Percentiles rank a stretch among this genome's conserved stretches.
phyloP scores from a whole-genome alignment of 2,888 invertebrate genomes.

The Caenorhabditis uteleia region DNA sequence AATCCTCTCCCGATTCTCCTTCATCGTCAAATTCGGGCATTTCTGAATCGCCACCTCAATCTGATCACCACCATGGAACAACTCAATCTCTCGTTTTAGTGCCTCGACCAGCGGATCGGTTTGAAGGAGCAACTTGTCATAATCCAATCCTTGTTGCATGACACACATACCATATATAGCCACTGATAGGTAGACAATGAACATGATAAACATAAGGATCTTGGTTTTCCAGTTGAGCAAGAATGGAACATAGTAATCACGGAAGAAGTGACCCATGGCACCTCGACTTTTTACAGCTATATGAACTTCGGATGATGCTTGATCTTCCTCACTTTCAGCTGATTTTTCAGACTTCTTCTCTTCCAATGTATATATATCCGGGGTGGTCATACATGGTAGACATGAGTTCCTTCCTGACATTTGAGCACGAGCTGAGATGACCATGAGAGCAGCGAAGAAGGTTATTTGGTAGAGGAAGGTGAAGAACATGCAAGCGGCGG shows the following conservation, averaged over 20 bases:
- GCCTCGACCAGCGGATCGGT: conserved; percentile 65
- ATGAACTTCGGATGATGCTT: conserved; percentile 43
- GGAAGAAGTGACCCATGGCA: conserved; percentile 61
- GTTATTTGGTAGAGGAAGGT: conserved; percentile 88
- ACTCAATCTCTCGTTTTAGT: conserved; percentile 61
- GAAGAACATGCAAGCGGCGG: conserved; percentile 88
- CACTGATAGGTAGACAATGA: conserved; percentile 79
- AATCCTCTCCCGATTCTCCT: conserved; percentile 56
- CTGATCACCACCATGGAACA: conserved; percentile 69
- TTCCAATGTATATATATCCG: conserved; percentile 20
- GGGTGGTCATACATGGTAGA: conserved; percentile 50
- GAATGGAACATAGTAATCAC: conserved; percentile 65
- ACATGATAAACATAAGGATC: conserved; percentile 78
- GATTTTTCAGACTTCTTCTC: conserved; percentile 26
- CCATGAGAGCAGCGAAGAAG: conserved; percentile 89
- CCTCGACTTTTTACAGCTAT: conserved; percentile 55
- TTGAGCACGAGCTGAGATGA: conserved; percentile 87
- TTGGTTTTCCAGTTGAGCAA: conserved; percentile 63
- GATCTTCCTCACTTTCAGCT: conserved; percentile 8
- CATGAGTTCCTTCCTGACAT: conserved; percentile 77
- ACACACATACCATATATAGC: conserved; percentile 81
- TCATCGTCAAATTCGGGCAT: conserved; percentile 60
- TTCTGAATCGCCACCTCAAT: conserved; percentile 66
- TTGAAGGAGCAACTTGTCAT: conserved; percentile 65
- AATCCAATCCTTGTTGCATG: conserved; percentile 68